Conservation (phyloP, 2,888 invertebrate species). For the Piscicola geometra region DNA sequence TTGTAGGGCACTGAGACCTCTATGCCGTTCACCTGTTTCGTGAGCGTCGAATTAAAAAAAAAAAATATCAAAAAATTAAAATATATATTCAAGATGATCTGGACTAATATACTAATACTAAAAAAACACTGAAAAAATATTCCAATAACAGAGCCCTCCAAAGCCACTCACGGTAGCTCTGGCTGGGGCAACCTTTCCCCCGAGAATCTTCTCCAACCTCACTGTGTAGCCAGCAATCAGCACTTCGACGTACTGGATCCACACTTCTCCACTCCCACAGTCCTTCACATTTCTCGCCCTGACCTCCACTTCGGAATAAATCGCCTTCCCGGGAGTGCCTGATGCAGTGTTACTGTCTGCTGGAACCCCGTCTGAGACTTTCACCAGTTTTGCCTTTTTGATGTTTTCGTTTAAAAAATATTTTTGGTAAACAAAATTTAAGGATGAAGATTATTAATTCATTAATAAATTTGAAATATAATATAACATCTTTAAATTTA, state of each 20-base stretch:
- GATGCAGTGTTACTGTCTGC: neutral
- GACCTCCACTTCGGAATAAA: neutral
- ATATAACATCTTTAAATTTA: no score
- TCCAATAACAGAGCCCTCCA: no score
- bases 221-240: neutral
- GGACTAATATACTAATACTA: no score
- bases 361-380: neutral
- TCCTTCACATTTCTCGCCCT: neutral
- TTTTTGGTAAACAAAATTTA: no score
- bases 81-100: no score
- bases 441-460: no score
- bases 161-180: neutral
- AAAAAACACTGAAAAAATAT: no score
- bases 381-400: neutral
- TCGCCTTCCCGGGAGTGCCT: neutral
- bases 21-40: conserved; percentile 15
- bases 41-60: no score
- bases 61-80: no score
- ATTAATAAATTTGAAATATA: no score
- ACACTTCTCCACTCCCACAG: neutral
- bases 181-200: neutral
- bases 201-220: neutral
- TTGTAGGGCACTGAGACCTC: conserved; percentile 6
- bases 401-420: no score
- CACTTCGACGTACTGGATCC: neutral